These are phyloP conservation scores for Galleria mellonella DNA, from an alignment of 1,140 invertebrate genomes.

Conservation along the genomic window DNA sequence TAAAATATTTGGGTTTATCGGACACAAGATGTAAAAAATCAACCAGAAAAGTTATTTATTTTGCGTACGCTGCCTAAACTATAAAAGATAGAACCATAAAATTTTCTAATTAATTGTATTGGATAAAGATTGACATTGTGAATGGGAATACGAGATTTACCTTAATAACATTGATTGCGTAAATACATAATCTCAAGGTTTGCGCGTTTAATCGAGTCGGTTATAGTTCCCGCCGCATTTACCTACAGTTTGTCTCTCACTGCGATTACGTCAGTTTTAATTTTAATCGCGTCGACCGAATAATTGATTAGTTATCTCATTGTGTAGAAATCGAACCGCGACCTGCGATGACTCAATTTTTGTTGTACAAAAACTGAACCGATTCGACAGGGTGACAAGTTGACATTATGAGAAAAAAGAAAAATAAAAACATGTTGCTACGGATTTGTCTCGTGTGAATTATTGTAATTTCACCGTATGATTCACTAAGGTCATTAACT, in stretches of 20 bases:
- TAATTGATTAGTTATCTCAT: conserved; percentile 8
- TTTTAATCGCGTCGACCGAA: conserved; percentile 8
- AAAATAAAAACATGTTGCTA: too few species aligned
- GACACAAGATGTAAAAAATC: too few species aligned
- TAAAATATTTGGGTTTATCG: too few species aligned
- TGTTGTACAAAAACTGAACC: not conserved
- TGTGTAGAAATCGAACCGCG: not conserved
- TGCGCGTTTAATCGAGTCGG: not conserved
- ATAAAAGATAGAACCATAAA: too few species aligned
- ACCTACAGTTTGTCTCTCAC: conserved; percentile 2
- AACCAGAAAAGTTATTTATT: too few species aligned
- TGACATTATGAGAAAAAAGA: too few species aligned
- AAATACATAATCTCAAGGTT: conserved; percentile 8
- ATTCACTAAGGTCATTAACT: not conserved
- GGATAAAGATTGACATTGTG: conserved; percentile 1
- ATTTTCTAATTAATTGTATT: too few species aligned
- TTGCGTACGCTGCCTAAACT: too few species aligned
- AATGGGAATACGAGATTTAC: not conserved
- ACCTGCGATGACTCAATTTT: conserved; percentile 3
- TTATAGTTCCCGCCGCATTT: too few species aligned
- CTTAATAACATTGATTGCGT: not conserved
- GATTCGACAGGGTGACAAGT: too few species aligned
- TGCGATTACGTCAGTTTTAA: conserved; percentile 15
- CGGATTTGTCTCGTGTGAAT: too few species aligned
- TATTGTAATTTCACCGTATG: not conserved